Evolutionary conservation across 2,888 invertebrate genomes (phyloP), one percentile per base, ranked within the genome.

Genomic region (Chymomyza procnemis): DNA sequence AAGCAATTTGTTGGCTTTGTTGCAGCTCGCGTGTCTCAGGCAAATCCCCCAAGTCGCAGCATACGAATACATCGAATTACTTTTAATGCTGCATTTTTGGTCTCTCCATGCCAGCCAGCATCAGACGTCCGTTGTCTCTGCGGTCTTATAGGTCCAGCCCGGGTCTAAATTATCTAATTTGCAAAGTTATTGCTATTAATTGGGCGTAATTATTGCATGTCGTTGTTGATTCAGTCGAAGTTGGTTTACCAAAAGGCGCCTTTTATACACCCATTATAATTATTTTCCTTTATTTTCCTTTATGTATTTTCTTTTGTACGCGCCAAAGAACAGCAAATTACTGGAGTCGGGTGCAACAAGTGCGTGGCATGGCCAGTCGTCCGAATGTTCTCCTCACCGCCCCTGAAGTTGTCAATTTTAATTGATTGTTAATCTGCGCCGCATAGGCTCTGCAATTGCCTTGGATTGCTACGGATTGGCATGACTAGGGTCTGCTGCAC

Each of bases 361-460:
- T 67, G 61, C 4, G 19, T 30, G 9, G 47, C 59, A 1, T 60
- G 30, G 46, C 57, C 64, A 55, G 34, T 18, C 48, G 3, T 18
- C 48, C 16, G 9, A 5, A 50, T 50, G 8, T 4, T 61, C 16
- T 56, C 56, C 58, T 19, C 55, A 48, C 54, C 52, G 50, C 63
- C 50, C 61, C 67, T 71, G 59, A 14, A 73, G 76, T 88, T 88
- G 85, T 87, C 88, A 88, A 87, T 89, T 88, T 88, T 88, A 89
- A 88, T 88, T 88, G 89, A 88, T 89, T 88, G 87, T 89, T 89
- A 88, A 88, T 88, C 89, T 88, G 80, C 75, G 70, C 75, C 73
- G 76, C 77, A 67, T 66, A 79, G 73, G 67, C 79, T 71, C 65
- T 64, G 79, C 72, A 67, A 63, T 66, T 16, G 50, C 48, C 48